Base-by-base conservation (phyloP, 2,797 vertebrate species). In the Megaceryle alcyon region DNA sequence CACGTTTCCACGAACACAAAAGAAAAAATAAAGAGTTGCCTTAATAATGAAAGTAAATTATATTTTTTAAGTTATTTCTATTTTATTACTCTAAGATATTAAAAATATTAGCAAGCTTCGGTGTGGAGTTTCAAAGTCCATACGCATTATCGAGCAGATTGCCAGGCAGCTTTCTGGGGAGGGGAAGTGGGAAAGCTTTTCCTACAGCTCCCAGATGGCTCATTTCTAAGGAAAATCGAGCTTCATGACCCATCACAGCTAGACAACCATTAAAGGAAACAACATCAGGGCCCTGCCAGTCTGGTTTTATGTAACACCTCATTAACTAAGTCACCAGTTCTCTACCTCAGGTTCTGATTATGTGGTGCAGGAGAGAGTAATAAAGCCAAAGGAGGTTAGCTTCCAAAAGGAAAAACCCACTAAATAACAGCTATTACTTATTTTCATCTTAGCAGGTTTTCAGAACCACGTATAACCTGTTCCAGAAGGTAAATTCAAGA, bases 281-380 rank as follows among this genome's bases (percentile, higher is more conserved):
- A 82, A 31, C 54, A 76, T 18, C 76, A 89, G 28, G 39, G 66
- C 57, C 44, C 37, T 73, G 61, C 49, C 69, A 46, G 37, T 73
- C 84, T 53, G 53, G 29, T 82, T 94, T 90, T 88, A 61, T 41
- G 13, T 17, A 65, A 70, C 78, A 82, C 48, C 65, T 93, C 93
- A 46, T 48, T 69, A 73, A 79, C 44, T 29, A 72, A 83, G 82
- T 21, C 91, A 91, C 61, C 69, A 25, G 31, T 94, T 86, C 85
- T 84, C 95, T 96, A 94, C 92, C 95, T 96, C 96, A 90, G 22
- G 64, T 91, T 86, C 86, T 69, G 69, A 72, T 83, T 51, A 44
- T 26, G 85, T 83, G 85, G 82, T 86, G 76, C 84, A 92, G 79
- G 89, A 92, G 51, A 82, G 69, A 91, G 37, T 3, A 91, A 88